Evolutionary conservation across 2,113 vertebrate species (phyloP), one percentile per base, ranked within the genome.

Genomic region (Cyprinodon variegatus): DNA sequence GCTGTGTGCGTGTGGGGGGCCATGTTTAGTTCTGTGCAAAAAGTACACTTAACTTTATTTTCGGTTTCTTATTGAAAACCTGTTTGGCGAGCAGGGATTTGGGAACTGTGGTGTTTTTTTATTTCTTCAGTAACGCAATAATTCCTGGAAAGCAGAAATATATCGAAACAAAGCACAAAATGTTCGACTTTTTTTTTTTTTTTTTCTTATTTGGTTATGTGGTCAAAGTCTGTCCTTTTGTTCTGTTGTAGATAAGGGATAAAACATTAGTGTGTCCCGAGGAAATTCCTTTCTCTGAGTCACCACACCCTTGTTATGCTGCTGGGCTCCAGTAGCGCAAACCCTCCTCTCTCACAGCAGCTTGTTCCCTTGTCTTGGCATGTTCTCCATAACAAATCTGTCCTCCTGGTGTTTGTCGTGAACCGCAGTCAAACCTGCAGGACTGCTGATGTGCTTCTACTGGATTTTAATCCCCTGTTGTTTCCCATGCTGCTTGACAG

Each of bases 291-390:
- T 61, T 78, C 61, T 68, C 76, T 3, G 11, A 86, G 79, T 48
- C 78, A 91, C 91, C 92, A 92, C 92, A 90, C 92, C 91, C 90
- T 92, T 89, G 79, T 86, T 89, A 82, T 87, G 85, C 84, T 85
- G 74, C 81, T 77, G 67, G 59, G 78, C 70, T 81, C 4, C 80
- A 70, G 78, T 71, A 73, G 83, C 46, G 57, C 86, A 82, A 78
- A 86, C 78, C 77, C 78, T 78, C 67, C 17, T n/a, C 14, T 68
- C 73, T 79, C 71, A 36, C 69, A 36, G 53, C 36, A 45, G 45
- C 63, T 71, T 68, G 65, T 71, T 80, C 65, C 68, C 74, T 48
- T 73, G 72, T 60, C 81, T 70, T 70, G 64, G 70, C 72, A 46
- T 67, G 77, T 78, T 20, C 43, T n/a, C 13, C 22, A 50, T 11